Base-by-base conservation (phyloP, 2,888 invertebrate species). In the Sarcophaga carnaria region DNA sequence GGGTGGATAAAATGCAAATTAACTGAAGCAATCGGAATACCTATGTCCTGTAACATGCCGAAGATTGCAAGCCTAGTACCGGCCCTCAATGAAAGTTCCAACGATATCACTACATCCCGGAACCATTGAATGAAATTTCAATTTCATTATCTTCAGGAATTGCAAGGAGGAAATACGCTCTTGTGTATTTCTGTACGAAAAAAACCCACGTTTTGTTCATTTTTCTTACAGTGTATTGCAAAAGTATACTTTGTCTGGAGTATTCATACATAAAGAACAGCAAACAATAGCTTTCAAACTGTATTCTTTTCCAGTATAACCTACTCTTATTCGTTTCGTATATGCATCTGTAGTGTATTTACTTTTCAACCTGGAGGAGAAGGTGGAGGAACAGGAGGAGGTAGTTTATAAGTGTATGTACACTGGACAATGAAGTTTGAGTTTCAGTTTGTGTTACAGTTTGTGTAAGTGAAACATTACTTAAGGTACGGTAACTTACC, bases 381-480 rank as follows among this genome's bases (percentile, higher is more conserved):
- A 8, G 37, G 4, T 14, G 4, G 17, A 2, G 54, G 8, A 8
- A 10, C 10, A 1, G 12, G 17, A 4, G 54, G 0, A 14, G 3
- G 54, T 45, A 20, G 2, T 45, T 6, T 37, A 10, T 67, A 59
- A 60, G 22, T 64, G n/a, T 27, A 25, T 75, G 69, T 64, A 25
- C 54, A 37, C 25, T 49, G 69, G 8, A 22, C 25, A 54, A 4
- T 22, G 45, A 47, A n/a, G 4, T 66, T 27, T 80, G 62, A 6
- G 37, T 72, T 66, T 27, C 72, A 25, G 22, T 37, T 37, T 37
- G 37, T 37, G 8, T 37, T 37, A 37, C 37, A 37, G 37, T 37
- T 37, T 37, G 37, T 69, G 11, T 80, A 81, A 87, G 76, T 76
- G 76, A 59, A 84, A 75, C 45, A 72, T 83, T 78, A 78, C 75